Evolutionary conservation across 2,888 invertebrate genomes (phyloP).

Genomic region (Cancer borealis): DNA sequence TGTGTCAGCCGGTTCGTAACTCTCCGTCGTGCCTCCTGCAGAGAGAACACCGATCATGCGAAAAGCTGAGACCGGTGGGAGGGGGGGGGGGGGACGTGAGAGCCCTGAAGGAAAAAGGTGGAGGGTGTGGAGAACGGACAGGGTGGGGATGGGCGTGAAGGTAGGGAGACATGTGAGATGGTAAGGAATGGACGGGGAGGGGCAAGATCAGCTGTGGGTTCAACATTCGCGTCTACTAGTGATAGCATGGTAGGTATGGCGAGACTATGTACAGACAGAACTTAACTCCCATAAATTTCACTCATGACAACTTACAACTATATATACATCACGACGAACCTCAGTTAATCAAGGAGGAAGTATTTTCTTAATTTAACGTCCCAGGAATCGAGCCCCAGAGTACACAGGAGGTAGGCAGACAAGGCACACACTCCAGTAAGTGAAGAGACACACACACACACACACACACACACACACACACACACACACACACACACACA

Average conservation of each 20-base stretch:
- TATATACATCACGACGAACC: not conserved
- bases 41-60: not conserved
- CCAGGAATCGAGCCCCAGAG: not conserved
- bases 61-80: not conserved
- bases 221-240: not conserved
- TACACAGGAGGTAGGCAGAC: not conserved
- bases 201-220: not conserved
- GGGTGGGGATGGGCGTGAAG: not conserved
- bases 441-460: not conserved
- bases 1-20: not conserved
- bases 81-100: not conserved
- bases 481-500: not conserved
- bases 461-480: constrained; percentile 12
- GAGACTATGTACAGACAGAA: not conserved
- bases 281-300: not conserved
- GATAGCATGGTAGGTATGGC: not conserved
- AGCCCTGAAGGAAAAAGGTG: not conserved
- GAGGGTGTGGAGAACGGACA: not conserved
- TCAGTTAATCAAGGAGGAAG: not conserved
- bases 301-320: not conserved
- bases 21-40: not conserved
- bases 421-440: not conserved
- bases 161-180: not conserved
- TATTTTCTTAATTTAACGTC: not conserved
- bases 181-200: not conserved